A percentile compares a stretch with the other conserved stretches of the same genome.
Evolutionary conservation across 2,888 invertebrate species (phyloP).

Genomic region (Galeopsomyia nigrocyanea): DNA sequence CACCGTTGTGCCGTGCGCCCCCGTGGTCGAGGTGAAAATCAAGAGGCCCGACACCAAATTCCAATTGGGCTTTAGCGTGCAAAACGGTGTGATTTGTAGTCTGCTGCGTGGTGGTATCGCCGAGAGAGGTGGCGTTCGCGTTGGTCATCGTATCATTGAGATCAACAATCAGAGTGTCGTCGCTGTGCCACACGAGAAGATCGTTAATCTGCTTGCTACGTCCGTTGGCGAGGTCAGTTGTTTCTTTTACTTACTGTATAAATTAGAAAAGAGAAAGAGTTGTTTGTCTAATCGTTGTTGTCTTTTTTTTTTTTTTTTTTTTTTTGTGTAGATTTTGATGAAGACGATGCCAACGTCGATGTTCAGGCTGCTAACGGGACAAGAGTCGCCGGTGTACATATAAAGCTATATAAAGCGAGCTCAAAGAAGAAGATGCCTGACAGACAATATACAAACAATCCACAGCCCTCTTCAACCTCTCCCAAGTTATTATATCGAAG

Average conservation of each 20-base stretch:
- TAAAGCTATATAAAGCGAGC: conserved; percentile 69
- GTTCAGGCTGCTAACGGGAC: conserved; percentile 98
- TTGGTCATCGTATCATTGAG: conserved; percentile 99
- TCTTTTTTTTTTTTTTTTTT: conserved; percentile 39
- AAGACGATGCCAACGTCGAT: conserved; percentile 99
- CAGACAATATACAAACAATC: conserved; percentile 66
- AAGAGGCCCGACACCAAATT: conserved; percentile 99
- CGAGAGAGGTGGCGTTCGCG: conserved; percentile 97
- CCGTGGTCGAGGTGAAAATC: conserved; percentile 99
- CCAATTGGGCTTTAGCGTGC: conserved; percentile 99
- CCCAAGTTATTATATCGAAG: too few relatives aligned
- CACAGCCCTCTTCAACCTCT: too few relatives aligned
- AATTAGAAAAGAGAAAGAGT: too few relatives aligned
- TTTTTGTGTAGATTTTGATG: conserved; percentile 91
- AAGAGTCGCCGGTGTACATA: conserved; percentile 99
- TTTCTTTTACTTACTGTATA: background rate
- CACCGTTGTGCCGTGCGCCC: conserved; percentile 99
- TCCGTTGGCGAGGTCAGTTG: conserved; percentile 96
- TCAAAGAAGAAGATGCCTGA: conserved; percentile 43
- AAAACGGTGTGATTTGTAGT: conserved; percentile 99
- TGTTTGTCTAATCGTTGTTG: background rate
- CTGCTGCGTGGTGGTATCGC: conserved; percentile 98
- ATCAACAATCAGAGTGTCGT: conserved; percentile 99
- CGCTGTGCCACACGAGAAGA: conserved; percentile 99
- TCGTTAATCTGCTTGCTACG: conserved; percentile 98